A percentile compares a stretch with the other conserved stretches of the same genome.
These are phyloP conservation scores for Pristis pectinata DNA, from an alignment of 2,797 vertebrate genomes.

Conservation along the genomic window DNA sequence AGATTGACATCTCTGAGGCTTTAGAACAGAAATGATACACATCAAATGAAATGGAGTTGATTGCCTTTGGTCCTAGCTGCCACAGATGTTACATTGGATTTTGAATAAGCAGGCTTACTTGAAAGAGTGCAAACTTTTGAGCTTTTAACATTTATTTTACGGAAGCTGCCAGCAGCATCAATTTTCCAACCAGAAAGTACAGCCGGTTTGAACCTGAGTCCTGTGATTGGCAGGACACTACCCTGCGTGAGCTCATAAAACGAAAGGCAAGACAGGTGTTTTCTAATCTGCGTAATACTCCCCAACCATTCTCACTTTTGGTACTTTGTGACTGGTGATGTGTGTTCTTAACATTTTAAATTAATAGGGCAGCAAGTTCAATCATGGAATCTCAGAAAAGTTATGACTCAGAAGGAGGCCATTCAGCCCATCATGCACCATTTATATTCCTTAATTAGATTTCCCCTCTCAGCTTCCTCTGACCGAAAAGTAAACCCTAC, in stretches of 20 bases:
- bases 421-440: too few species aligned
- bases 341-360: neutral
- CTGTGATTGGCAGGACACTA: neutral
- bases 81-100: neutral
- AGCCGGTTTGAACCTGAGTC: neutral
- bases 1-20: conserved; percentile 5
- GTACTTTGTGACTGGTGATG: neutral
- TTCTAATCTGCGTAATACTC: too few species aligned
- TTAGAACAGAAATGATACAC: neutral
- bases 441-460: too few species aligned
- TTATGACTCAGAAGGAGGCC: too few species aligned
- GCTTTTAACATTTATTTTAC: neutral
- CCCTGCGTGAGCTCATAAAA: neutral
- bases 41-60: conserved; percentile 5
- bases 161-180: neutral
- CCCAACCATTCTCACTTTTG: neutral
- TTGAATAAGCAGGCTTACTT: neutral
- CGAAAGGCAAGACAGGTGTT: neutral
- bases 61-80: conserved; percentile 5
- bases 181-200: neutral
- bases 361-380: neutral
- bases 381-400: neutral
- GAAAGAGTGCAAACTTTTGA: neutral
- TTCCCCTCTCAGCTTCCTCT: too few species aligned
- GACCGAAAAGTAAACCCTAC: too few species aligned